Base-by-base conservation (phyloP, 2,113 vertebrate genomes). In the Tachysurus fulvidraco region DNA sequence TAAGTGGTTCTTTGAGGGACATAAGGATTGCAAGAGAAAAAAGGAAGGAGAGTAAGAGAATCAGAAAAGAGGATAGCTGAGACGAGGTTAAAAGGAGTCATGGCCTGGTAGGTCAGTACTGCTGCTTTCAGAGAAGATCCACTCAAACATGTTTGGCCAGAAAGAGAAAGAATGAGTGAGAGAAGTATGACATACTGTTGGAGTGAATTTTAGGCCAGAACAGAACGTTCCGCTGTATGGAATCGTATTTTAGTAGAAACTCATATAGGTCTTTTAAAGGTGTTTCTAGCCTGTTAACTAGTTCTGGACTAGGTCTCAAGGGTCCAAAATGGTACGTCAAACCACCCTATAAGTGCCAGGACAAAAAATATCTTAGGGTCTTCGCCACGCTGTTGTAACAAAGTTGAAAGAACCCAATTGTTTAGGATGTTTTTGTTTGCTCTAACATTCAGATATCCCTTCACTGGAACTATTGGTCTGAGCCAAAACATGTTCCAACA, bases 1-100 rank as follows among this genome's bases (percentile, higher is more conserved):
- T 85, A 91, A 89, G 90, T 88, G 87, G 86, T 77, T 89, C 83
- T 81, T 81, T 84, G 81, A 84, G 84, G 78, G 83, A 87, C 73
- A 64, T 67, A 73, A 36, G 85, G 84, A 83, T 67, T 36, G 64
- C 55, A 78, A 6, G 25, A 85, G 30, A 87, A 74, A 81, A 54
- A 85, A 25, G 54, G 12, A 46, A 78, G 54, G 28, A 65, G 83
- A 60, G 69, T 64, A 36, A 21, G 78, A 76, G 46, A 77, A 50
- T 67, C 28, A 82, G 52, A 50, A 64, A 55, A 52, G 52, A 86
- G 81, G 85, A 79, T 71, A 60, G 65, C 28, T 74, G 52, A 80
- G n/a, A 25, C 28, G 23, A 76, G 85, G 90, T 87, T 91, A 89
- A 85, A 88, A 88, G 88, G 78, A 85, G 90, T 85, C 88, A 80